These are phyloP conservation scores for Amblyjoppa fuscipennis DNA, from an alignment of 2,888 invertebrate species.

Conservation along the genomic window DNA sequence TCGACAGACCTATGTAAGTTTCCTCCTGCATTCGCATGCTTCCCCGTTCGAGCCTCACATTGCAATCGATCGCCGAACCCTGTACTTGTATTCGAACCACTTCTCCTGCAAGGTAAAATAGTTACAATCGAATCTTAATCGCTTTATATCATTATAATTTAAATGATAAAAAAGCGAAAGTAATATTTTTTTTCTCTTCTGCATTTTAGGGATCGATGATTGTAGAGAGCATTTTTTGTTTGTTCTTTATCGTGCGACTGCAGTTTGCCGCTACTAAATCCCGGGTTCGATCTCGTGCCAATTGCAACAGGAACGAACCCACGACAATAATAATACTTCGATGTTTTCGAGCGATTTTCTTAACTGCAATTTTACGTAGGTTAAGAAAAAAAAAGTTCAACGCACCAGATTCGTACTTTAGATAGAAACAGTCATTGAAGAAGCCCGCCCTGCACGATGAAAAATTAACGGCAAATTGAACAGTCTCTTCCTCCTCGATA, in stretches of 20 bases:
- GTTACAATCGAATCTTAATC: neutral
- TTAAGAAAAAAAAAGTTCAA: neutral
- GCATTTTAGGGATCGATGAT: too few relatives aligned
- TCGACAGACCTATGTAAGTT: constrained; percentile 87
- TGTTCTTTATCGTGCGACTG: too few relatives aligned
- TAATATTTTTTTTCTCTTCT: too few relatives aligned
- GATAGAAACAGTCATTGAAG: constrained; percentile 81
- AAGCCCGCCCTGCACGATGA: constrained; percentile 86
- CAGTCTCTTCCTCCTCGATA: constrained; percentile 85
- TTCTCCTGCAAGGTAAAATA: constrained; percentile 84
- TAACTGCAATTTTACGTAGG: too few relatives aligned
- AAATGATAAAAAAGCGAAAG: too few relatives aligned
- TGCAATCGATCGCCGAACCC: constrained; percentile 86
- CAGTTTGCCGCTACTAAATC: too few relatives aligned
- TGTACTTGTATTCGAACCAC: constrained; percentile 85
- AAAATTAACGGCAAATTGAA: constrained; percentile 86
- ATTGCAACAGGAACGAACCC: too few relatives aligned
- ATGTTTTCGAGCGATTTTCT: too few relatives aligned
- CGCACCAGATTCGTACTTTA: constrained; percentile 84
- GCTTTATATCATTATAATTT: too few relatives aligned
- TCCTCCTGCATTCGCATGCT: constrained; percentile 87
- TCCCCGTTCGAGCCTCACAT: constrained; percentile 86
- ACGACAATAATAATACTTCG: too few relatives aligned
- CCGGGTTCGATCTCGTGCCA: too few relatives aligned
- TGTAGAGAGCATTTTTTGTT: too few relatives aligned